These are phyloP conservation scores for Fragum sueziense DNA, from an alignment of 2,888 invertebrate genomes.

Conservation along the genomic window DNA sequence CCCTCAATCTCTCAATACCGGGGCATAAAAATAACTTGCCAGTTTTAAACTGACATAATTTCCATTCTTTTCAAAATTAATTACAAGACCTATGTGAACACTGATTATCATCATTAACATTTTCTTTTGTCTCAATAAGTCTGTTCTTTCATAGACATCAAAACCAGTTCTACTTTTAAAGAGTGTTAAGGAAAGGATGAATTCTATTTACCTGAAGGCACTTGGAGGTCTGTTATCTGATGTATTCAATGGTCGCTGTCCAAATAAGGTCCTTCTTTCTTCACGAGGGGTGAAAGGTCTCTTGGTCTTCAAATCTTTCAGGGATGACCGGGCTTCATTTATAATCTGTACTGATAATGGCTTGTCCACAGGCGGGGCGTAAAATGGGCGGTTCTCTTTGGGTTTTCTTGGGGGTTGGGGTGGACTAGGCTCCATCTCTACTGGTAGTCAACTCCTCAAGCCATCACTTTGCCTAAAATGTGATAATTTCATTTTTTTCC, in stretches of 20 bases:
- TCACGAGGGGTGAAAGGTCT: conserved; percentile 94
- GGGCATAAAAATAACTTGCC: no score
- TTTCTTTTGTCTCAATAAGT: no score
- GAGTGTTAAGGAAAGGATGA: no score
- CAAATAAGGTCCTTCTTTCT: conserved; percentile 90
- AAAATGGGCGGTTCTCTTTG: conserved; percentile 76
- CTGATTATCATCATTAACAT: no score
- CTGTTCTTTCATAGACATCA: no score
- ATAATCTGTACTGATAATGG: conserved; percentile 79
- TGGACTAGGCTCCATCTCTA: conserved; percentile 27
- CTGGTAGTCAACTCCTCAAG: neutral
- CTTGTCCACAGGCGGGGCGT: conserved; percentile 77
- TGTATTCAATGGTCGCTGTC: conserved; percentile 80
- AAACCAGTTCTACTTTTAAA: no score
- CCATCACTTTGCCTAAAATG: neutral
- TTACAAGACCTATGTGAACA: no score
- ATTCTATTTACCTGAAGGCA: conserved; percentile 81
- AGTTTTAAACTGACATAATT: no score
- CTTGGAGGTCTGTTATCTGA: conserved; percentile 81
- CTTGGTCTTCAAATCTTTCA: conserved; percentile 88
- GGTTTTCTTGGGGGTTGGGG: conserved; percentile 63
- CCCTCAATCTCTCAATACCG: no score
- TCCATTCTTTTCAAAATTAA: no score
- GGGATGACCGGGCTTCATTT: conserved; percentile 79
- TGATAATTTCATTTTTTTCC: no score